A percentile compares a stretch with the other conserved stretches of the same genome.
Conservation (phyloP, 37 sponge, comb jelly and placozoan genomes). For the Mnemiopsis leidyi region DNA sequence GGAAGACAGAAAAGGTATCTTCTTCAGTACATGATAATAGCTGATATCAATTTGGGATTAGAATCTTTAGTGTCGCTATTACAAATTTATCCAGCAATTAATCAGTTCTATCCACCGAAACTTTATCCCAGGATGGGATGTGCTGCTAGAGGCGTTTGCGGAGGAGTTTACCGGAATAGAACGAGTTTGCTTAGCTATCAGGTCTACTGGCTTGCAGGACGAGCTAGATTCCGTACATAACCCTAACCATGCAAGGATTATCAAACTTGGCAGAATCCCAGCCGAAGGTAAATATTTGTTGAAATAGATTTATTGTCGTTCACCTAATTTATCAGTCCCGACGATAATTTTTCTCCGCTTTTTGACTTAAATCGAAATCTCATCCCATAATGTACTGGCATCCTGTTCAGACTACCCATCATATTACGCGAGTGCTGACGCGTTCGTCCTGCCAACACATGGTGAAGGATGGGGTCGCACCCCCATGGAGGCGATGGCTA, state of each 20-base stretch:
- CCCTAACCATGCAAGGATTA: slow-evolving; percentile 44
- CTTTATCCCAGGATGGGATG: slow-evolving; percentile 38
- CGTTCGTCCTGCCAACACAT: slow-evolving; percentile 38
- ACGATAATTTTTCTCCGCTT: no score
- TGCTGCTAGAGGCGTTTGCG: slow-evolving; percentile 23
- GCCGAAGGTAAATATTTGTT: background rate
- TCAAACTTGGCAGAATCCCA: background rate
- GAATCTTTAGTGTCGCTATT: no score
- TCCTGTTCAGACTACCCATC: slow-evolving; percentile 61
- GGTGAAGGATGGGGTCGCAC: slow-evolving; percentile 61
- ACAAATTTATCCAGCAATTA: no score
- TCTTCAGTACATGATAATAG: no score
- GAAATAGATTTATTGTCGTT: no score
- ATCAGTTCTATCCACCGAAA: background rate
- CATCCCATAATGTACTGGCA: no score
- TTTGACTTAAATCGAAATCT: no score
- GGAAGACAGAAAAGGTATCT: slow-evolving; percentile 62
- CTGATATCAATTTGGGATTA: no score
- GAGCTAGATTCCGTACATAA: slow-evolving; percentile 13
- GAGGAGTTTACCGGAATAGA: slow-evolving; percentile 58
- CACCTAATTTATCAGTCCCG: no score
- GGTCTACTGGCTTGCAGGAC: slow-evolving; percentile 29
- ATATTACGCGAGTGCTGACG: slow-evolving; percentile 59
- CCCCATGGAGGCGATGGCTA: slow-evolving; percentile 46
- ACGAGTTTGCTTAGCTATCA: slow-evolving; percentile 50